Percentiles rank a stretch among this genome's conserved stretches.
phyloP scores from a whole-genome alignment of 2,797 vertebrate species.

The Sylvilagus floridanus region DNA sequence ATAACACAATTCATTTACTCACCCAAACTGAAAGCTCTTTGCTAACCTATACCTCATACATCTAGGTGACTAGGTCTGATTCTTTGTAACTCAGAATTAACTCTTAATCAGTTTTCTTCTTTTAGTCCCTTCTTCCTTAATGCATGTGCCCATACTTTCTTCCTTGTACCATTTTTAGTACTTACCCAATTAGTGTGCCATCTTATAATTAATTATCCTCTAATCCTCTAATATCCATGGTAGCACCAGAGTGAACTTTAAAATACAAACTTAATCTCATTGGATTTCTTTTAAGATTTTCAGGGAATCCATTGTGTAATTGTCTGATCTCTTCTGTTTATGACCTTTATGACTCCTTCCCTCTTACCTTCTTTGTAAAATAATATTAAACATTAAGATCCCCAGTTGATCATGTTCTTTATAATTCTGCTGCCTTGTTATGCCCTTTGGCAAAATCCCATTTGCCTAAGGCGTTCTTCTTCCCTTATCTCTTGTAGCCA shows the following conservation, averaged over 20 bases:
- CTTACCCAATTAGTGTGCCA: neutral
- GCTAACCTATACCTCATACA: neutral
- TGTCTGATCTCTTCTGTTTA: neutral
- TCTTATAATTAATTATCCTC: neutral
- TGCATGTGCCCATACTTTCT: neutral
- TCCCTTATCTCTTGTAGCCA: neutral
- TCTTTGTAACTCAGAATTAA: neutral
- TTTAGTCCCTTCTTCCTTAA: neutral
- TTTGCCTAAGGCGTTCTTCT: neutral
- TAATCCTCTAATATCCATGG: neutral
- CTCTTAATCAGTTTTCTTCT: neutral
- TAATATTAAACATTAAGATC: neutral
- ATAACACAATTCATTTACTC: neutral
- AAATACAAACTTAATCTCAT: neutral
- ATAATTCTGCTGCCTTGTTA: neutral
- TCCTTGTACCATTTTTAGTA: neutral
- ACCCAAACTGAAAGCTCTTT: slow-evolving; percentile 38
- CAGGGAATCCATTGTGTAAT: neutral
- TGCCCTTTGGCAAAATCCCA: neutral
- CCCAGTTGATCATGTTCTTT: neutral
- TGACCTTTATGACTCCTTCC: neutral
- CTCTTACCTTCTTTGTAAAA: neutral
- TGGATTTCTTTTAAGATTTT: slow-evolving; percentile 16
- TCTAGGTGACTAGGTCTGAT: neutral
- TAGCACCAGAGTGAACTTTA: neutral